These are phyloP conservation scores for Nasonia oneida DNA, from an alignment of 2,888 invertebrate genomes.

Conservation along the genomic window DNA sequence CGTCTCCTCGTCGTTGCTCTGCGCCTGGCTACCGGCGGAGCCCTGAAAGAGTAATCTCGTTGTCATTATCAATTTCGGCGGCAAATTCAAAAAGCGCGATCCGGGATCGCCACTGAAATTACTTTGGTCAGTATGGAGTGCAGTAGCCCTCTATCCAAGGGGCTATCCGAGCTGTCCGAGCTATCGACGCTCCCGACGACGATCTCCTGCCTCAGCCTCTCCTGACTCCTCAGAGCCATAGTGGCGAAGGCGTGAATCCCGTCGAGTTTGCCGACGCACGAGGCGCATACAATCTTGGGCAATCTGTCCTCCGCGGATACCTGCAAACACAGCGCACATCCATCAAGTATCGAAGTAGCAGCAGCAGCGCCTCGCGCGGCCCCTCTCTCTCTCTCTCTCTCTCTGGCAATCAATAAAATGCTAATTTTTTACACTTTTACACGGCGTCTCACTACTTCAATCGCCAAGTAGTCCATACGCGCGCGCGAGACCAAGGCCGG, in stretches of 20 bases:
- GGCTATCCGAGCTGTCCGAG: slow-evolving; percentile 70
- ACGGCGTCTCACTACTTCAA: slow-evolving; percentile 8
- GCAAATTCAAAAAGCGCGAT: no score
- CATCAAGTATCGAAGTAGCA: background rate
- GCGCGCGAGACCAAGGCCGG: background rate
- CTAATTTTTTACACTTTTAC: slow-evolving; percentile 78
- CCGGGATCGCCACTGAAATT: background rate
- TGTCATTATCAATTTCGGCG: no score
- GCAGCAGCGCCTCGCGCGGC: background rate
- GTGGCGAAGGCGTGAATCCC: slow-evolving; percentile 85
- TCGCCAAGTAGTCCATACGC: background rate
- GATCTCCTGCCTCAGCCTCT: slow-evolving; percentile 79
- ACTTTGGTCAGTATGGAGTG: slow-evolving; percentile 82
- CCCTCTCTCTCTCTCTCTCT: slow-evolving; percentile 24
- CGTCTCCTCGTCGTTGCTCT: slow-evolving; percentile 68
- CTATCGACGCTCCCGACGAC: slow-evolving; percentile 30
- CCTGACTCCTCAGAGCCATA: slow-evolving; percentile 84
- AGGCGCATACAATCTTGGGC: slow-evolving; percentile 85
- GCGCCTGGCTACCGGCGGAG: slow-evolving; percentile 61
- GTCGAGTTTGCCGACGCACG: slow-evolving; percentile 84
- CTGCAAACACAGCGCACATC: slow-evolving; percentile 75
- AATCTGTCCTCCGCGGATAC: slow-evolving; percentile 84
- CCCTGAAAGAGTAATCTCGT: slow-evolving; percentile 66
- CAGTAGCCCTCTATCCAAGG: slow-evolving; percentile 79
- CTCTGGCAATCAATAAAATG: slow-evolving; percentile 78